Evolutionary conservation across 2,797 vertebrate species (phyloP), one percentile per base, ranked within the genome.

Genomic region (Sebastes cheni): DNA sequence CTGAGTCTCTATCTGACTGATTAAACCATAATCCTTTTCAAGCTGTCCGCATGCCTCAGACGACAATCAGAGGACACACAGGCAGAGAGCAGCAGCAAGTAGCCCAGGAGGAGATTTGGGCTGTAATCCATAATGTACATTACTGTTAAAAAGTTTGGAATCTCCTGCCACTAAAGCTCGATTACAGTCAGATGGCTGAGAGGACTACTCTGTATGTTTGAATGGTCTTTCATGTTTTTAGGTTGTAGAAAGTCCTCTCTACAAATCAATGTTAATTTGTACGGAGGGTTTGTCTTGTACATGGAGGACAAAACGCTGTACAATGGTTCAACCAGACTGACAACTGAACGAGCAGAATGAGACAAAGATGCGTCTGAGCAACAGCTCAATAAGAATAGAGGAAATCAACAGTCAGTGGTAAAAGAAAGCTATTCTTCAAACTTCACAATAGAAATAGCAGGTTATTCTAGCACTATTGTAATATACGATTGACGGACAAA

Each of bases 11-110:
- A 22, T 71, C 62, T 30, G 64, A 54, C 61, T 20, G 86, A 90
- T 91, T 87, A 91, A n/a, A 75, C 39, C 2, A 0, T 87, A 91
- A 92, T 87, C 89, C 85, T 61, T 14, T 67, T n/a, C 58, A 42
- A 74, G 80, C 27, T 12, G 72, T 3, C 60, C 52, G 39, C 73
- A 56, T 55, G 76, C 76, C 66, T 70, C 34, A 77, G 54, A 81
- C 39, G 27, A 58, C 66, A 36, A 60, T 16, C 58, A 23, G 72
- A 72, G 32, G 61, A 59, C 61, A 71, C 29, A 32, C 55, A 42
- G 68, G 11, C 29, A 6, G 72, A 46, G 34, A 46, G 61, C 50
- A 8, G 7, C 30, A 4, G 3, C 34, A 13, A 66, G 72, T 4
- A 22, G 54, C 59, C 4, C 30, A 29, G 79, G 46, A 22, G 2